These are phyloP conservation scores for Marisa cornuarietis DNA, from an alignment of 1,140 invertebrate genomes.

Conservation along the genomic window DNA sequence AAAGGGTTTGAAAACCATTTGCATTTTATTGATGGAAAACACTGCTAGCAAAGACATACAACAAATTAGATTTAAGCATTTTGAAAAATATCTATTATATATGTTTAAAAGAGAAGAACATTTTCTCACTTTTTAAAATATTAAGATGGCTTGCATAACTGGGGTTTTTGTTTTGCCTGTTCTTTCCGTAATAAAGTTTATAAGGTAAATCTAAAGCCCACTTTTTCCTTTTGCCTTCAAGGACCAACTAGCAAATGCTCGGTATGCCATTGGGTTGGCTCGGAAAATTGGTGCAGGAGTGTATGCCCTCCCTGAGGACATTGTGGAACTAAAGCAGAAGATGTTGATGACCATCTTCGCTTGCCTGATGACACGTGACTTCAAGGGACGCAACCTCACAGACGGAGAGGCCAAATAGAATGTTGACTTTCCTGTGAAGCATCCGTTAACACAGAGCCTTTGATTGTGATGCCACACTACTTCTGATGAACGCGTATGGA, in stretches of 20 bases:
- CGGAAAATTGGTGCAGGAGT: constrained; percentile 96
- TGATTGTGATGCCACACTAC: not conserved
- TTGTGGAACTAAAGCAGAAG: constrained; percentile 96
- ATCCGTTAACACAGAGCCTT: not conserved
- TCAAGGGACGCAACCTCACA: constrained; percentile 24
- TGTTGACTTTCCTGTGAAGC: not conserved
- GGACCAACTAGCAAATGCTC: constrained; percentile 95
- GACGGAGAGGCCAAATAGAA: not conserved
- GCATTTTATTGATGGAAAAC: too few relatives aligned
- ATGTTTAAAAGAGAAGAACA: too few relatives aligned
- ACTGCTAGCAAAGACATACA: too few relatives aligned
- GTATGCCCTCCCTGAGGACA: constrained; percentile 99
- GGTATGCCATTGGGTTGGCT: constrained; percentile 98
- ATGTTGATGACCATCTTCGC: constrained; percentile 99
- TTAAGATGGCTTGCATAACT: too few relatives aligned
- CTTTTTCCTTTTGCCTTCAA: constrained; percentile 65
- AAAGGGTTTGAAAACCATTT: too few relatives aligned
- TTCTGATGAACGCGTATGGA: not conserved
- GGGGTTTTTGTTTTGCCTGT: too few relatives aligned
- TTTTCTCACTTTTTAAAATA: too few relatives aligned
- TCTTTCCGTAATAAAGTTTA: too few relatives aligned
- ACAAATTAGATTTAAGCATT: too few relatives aligned
- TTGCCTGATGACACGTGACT: constrained; percentile 95
- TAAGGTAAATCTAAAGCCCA: too few relatives aligned
- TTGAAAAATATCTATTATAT: too few relatives aligned